Percentiles rank a stretch among this genome's conserved stretches.
Conservation (phyloP, 2,888 invertebrate species). For the Zygogramma bicolorata region DNA sequence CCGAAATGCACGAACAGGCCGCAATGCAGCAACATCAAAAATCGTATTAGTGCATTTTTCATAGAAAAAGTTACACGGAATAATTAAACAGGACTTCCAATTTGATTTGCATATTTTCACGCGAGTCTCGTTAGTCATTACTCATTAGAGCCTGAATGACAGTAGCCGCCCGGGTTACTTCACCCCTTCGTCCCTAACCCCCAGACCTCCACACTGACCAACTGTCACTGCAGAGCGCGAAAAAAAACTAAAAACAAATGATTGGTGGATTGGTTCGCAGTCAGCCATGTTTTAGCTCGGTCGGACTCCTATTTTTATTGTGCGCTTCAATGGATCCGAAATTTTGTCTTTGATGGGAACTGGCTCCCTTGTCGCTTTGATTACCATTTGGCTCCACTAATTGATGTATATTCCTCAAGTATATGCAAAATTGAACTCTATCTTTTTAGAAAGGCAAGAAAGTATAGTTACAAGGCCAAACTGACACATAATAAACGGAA, state of each 20-base stretch:
- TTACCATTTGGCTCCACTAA: background rate
- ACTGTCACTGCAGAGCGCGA: conserved; percentile 63
- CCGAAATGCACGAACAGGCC: conserved; percentile 38
- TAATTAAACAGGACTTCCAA: conserved; percentile 67
- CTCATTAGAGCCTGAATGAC: conserved; percentile 67
- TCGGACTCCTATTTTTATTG: conserved; percentile 55
- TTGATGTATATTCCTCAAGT: background rate
- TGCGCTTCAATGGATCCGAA: conserved; percentile 18
- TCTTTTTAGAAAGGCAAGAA: too few relatives aligned
- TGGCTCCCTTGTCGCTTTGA: background rate
- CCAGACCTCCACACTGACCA: conserved; percentile 55
- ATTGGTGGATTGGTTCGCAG: conserved; percentile 65
- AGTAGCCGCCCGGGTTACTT: conserved; percentile 56
- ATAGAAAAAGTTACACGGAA: conserved; percentile 59
- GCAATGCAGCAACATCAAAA: conserved; percentile 54
- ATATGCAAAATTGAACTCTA: too few relatives aligned
- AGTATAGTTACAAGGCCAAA: too few relatives aligned
- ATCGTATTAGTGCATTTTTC: conserved; percentile 60
- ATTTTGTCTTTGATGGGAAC: conserved; percentile 18
- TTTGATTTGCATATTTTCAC: conserved; percentile 68
- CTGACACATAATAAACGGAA: too few relatives aligned
- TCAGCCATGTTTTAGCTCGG: conserved; percentile 62
- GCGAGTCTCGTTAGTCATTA: conserved; percentile 68
- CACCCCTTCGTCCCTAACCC: conserved; percentile 44
- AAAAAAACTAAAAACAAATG: conserved; percentile 64